Base-by-base conservation (phyloP, 2,888 invertebrate species). In the Chrysopilus asiliformis region DNA sequence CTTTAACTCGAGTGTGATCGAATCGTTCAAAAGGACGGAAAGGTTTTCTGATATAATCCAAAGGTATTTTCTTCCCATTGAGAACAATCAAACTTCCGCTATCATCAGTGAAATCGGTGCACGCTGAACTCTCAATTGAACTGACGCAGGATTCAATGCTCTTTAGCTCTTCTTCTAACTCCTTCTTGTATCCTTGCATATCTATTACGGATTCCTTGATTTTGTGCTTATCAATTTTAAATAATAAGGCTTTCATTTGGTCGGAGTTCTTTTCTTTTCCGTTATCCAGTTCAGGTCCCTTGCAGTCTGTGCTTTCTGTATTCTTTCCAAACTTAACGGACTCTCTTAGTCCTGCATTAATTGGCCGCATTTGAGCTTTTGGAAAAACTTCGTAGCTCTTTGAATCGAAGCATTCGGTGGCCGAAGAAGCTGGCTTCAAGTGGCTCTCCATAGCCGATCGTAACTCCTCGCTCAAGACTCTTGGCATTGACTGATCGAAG, bases 21-120 rank as follows among this genome's bases (percentile, higher is more conserved):
- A 58, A 45, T 39, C 60, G 57, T 33, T 59, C 60, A 40, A 61
- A 61, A 0, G 61, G 61, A 3, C 62, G 59, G 19, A 59, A 19
- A 0, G 60, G 55, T 28, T 60, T 61, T 2, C 57, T 54, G 30
- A 61, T 51, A 20, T 54, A 62, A 33, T 60, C 59, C 16, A 58
- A 39, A 1, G 62, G 62, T 16, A 62, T 46, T 43, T 62, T 60
- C 20, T 53, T 51, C 2, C 53, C 55, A 22, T 56, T 53, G 17
- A 60, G 44, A 6, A 57, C 36, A 3, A 62, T 29, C 20, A 48
- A 62, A 32, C 62, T 63, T 9, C 62, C 62, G 32, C 62, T 62
- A 39, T 63, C 62, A 17, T 56, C 51, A 1, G 57, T 53, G 1
- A 61, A 50, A 44, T 61, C 60, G 2, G 62, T 62, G 34, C 60